A percentile compares a stretch with the other conserved stretches of the same genome.
These are phyloP conservation scores for Andrena flavipes DNA, from an alignment of 2,888 invertebrate genomes.

Conservation along the genomic window DNA sequence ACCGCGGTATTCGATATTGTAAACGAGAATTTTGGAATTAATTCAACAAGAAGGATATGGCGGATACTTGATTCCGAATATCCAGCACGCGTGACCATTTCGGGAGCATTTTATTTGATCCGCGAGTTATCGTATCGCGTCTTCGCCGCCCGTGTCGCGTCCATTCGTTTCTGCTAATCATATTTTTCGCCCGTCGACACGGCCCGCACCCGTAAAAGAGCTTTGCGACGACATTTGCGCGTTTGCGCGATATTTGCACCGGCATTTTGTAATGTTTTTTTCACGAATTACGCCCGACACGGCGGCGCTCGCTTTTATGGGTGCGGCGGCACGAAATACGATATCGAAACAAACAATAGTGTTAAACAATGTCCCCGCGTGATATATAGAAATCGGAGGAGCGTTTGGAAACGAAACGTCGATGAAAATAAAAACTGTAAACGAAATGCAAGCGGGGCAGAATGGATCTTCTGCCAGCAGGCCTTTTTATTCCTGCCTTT, in stretches of 20 bases:
- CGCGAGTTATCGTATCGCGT: slow-evolving; percentile 36
- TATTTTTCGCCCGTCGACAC: slow-evolving; percentile 48
- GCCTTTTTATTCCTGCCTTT: background rate
- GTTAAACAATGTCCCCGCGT: slow-evolving; percentile 56
- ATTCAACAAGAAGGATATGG: background rate
- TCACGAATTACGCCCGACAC: slow-evolving; percentile 50
- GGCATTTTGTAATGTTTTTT: slow-evolving; percentile 61
- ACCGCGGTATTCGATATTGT: too few species aligned
- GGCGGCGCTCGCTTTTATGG: slow-evolving; percentile 34
- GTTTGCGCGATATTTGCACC: slow-evolving; percentile 39
- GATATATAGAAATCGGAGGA: slow-evolving; percentile 38
- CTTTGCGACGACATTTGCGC: slow-evolving; percentile 41
- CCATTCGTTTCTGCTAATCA: slow-evolving; percentile 47
- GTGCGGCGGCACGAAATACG: slow-evolving; percentile 48
- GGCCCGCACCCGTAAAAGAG: slow-evolving; percentile 43
- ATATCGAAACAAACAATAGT: slow-evolving; percentile 58
- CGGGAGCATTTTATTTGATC: slow-evolving; percentile 10
- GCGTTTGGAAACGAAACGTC: slow-evolving; percentile 21
- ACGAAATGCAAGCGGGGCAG: slow-evolving; percentile 44
- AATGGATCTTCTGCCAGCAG: slow-evolving; percentile 6
- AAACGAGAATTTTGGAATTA: background rate
- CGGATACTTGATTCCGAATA: too few species aligned
- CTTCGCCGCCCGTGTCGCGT: slow-evolving; percentile 8
- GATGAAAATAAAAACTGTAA: slow-evolving; percentile 50
- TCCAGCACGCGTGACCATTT: background rate